Conservation (phyloP, 2,797 vertebrate genomes). For the Agapornis canus region DNA sequence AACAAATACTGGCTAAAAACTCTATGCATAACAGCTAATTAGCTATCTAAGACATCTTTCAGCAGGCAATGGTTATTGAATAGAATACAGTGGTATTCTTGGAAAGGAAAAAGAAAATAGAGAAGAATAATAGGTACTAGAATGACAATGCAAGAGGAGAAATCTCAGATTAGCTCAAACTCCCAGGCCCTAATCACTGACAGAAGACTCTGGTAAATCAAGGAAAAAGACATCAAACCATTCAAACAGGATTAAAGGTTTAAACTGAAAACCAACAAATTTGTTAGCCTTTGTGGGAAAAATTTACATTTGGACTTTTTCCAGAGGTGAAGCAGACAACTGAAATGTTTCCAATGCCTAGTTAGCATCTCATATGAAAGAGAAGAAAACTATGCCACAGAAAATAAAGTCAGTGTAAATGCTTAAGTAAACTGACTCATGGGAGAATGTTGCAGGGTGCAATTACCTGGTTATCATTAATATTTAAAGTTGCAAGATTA, state of each 20-base stretch:
- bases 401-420: conserved; percentile 25
- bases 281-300: conserved; percentile 49
- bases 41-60: conserved; percentile 63
- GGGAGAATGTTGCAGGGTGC: neutral
- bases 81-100: conserved; percentile 50
- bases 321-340: conserved; percentile 15
- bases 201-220: conserved; percentile 57
- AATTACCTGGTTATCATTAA: neutral
- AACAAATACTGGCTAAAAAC: conserved; percentile 64
- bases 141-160: conserved; percentile 44
- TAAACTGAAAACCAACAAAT: conserved; percentile 55
- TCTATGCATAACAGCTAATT: conserved; percentile 68
- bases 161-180: conserved; percentile 45
- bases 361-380: conserved; percentile 11
- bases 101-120: neutral
- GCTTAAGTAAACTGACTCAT: neutral
- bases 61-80: conserved; percentile 51
- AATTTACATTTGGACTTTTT: conserved; percentile 8
- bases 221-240: conserved; percentile 42
- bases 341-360: neutral
- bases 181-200: conserved; percentile 37
- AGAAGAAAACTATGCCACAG: neutral
- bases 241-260: conserved; percentile 66
- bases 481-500: neutral
- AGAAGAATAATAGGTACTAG: conserved; percentile 32